Percentiles rank a stretch among this genome's conserved stretches.
Conservation (phyloP, 2,113 vertebrate genomes). For the Ornithorhynchus anatinus region DNA sequence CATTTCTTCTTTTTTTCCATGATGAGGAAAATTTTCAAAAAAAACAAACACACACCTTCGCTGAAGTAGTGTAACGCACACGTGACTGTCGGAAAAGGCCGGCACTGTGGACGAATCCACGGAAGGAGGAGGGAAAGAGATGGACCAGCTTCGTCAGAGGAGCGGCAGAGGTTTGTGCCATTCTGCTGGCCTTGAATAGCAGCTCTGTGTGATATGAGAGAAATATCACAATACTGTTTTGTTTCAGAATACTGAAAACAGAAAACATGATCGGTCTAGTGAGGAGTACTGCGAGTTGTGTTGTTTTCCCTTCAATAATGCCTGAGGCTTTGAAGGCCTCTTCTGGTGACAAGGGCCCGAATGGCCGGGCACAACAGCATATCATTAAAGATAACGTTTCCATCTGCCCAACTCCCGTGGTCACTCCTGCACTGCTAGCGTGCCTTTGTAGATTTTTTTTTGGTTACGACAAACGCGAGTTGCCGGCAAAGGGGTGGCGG, state of each 20-base stretch:
- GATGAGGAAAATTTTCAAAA: conserved; percentile 31
- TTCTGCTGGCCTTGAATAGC: conserved; percentile 45
- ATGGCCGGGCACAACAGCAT: conserved; percentile 16
- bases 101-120: conserved; percentile 53
- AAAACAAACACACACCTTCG: conserved; percentile 25
- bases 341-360: conserved; percentile 32
- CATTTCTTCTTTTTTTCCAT: conserved; percentile 28
- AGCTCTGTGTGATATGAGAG: not conserved
- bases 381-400: conserved; percentile 33
- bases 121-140: conserved; percentile 1
- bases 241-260: conserved; percentile 57
- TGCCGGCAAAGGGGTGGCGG: conserved; percentile 55
- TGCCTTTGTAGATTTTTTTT: conserved; percentile 69
- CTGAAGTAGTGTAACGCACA: conserved; percentile 43
- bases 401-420: conserved; percentile 29
- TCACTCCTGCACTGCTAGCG: conserved; percentile 51
- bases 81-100: conserved; percentile 41
- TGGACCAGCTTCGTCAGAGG: conserved; percentile 7
- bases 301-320: conserved; percentile 5
- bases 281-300: conserved; percentile 8
- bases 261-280: conserved; percentile 1
- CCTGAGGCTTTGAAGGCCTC: conserved; percentile 22
- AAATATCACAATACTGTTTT: conserved; percentile 9
- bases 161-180: conserved; percentile 33
- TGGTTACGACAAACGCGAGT: conserved; percentile 70